Conservation (phyloP, 2,888 invertebrate genomes). For the Ypsolopha sequella region DNA sequence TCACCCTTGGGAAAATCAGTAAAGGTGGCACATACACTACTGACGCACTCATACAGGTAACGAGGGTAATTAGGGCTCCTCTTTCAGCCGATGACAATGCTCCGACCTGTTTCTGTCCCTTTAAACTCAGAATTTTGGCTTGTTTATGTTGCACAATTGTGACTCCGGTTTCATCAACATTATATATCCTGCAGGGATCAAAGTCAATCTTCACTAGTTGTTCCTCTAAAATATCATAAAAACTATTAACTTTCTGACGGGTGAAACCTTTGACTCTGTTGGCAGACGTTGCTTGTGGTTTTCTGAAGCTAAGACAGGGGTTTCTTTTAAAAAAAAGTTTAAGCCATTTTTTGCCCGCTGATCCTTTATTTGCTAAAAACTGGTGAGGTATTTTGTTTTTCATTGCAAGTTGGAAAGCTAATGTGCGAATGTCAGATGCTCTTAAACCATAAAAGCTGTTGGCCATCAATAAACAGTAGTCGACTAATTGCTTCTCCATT, state of each 20-base stretch:
- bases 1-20: constrained; percentile 19
- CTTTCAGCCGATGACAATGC: constrained; percentile 10
- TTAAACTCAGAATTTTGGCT: constrained; percentile 5
- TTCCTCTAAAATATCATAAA: not conserved
- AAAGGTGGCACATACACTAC: constrained; percentile 8
- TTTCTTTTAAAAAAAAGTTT: too few species aligned
- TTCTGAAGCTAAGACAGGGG: too few species aligned
- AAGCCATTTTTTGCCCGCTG: too few species aligned
- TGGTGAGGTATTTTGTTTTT: too few species aligned
- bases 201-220: not conserved
- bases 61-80: constrained; percentile 8
- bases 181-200: not conserved
- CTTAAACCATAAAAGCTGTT: too few species aligned
- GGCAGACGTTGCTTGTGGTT: constrained; percentile 7
- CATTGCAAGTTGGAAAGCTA: too few species aligned
- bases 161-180: constrained; percentile 6
- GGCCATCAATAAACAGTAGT: too few species aligned
- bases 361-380: too few species aligned
- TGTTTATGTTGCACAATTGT: constrained; percentile 8
- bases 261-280: constrained; percentile 6
- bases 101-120: constrained; percentile 11
- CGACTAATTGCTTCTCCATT: too few species aligned
- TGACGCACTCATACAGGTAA: constrained; percentile 9
- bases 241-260: not conserved
- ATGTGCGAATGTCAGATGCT: too few species aligned